Conservation (phyloP, 2,888 invertebrate species). For the Pandemis heparana region DNA sequence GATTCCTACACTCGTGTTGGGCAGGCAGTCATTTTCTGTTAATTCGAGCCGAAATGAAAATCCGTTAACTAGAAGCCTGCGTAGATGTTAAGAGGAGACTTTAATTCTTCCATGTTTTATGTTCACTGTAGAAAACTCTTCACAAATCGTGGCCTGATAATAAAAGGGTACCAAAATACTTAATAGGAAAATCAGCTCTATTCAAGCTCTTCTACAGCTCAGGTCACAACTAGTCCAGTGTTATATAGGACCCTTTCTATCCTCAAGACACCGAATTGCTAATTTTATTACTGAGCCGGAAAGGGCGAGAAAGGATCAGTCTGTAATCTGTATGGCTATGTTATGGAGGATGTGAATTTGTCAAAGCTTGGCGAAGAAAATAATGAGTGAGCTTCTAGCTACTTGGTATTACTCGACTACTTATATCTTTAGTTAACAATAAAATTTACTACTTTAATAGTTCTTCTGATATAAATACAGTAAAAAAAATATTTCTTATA, state of each 20-base stretch:
- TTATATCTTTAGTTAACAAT: background rate
- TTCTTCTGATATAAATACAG: conserved; percentile 1
- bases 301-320: conserved; percentile 4
- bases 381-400: background rate
- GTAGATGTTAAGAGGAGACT: too few species aligned
- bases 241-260: background rate
- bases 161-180: background rate
- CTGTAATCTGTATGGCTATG: background rate
- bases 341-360: background rate
- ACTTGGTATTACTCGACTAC: background rate
- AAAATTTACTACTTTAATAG: background rate
- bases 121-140: background rate
- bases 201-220: background rate
- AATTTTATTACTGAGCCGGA: background rate
- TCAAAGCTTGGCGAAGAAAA: background rate
- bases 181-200: background rate
- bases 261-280: background rate
- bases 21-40: too few species aligned
- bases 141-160: background rate
- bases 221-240: background rate
- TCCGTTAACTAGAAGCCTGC: too few species aligned
- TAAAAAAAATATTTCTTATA: background rate
- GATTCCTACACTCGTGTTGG: too few species aligned
- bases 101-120: background rate
- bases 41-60: too few species aligned